Evolutionary conservation across 2,797 vertebrate genomes (phyloP), one percentile per base, ranked within the genome.

Genomic region (Alectoris magna): DNA sequence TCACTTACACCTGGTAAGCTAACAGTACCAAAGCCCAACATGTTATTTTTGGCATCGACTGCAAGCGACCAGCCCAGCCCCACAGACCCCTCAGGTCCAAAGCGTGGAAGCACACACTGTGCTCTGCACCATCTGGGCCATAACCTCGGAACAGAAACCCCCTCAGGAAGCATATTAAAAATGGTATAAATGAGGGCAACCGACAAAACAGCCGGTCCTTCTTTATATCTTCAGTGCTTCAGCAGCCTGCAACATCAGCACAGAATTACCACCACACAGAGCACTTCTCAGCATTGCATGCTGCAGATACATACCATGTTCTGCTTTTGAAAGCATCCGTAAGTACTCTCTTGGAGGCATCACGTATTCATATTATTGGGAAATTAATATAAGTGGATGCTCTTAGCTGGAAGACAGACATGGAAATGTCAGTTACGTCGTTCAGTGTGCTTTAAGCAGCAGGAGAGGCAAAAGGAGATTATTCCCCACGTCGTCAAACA

Each of bases 401-500:
- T 36, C 4, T 0, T 59, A 51, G 41, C 1, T 44, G 63, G 76
- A 91, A 91, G 55, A 29, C 1, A 91, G 84, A 81, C 73, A 70
- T 39, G 62, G 26, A 55, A 69, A 75, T 3, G 46, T 66, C 82
- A 73, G 34, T 10, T 43, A 34, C 10, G 29, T 46, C 55, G 18
- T 13, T 63, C 43, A 69, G 58, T 12, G 69, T 78, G 84, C 38
- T 56, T 56, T 69, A 90, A 88, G 53, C 82, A 87, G 76, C 79
- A 83, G 70, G 79, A 66, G 7, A 71, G 59, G 88, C 87, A 73
- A 78, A 84, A 91, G 59, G 27, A 92, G 79, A 88, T 94, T 88
- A 94, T 78, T 63, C 89, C 49, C 71, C 86, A 94, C 51, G 85
- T 76, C 90, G 71, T 63, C 73, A 87, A 90, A 93, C 0, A 21